These are phyloP conservation scores for Glaucidium brasilianum DNA, from an alignment of 2,113 vertebrate species.

Conservation along the genomic window DNA sequence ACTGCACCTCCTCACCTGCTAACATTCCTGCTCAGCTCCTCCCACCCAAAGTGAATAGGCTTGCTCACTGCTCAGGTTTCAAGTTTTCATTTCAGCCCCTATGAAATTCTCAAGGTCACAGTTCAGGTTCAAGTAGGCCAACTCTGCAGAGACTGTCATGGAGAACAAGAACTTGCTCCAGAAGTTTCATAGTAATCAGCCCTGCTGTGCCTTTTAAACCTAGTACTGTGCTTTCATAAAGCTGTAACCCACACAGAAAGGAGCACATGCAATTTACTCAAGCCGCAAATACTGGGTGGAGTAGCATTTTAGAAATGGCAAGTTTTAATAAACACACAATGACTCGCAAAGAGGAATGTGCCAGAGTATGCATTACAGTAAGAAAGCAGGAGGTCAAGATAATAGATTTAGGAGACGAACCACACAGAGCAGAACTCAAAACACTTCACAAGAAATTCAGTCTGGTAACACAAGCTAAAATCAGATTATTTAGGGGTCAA, in stretches of 20 bases:
- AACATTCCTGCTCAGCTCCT: conserved; percentile 9
- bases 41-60: neutral
- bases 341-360: conserved; percentile 10
- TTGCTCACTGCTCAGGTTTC: conserved; percentile 37
- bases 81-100: neutral
- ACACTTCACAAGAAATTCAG: neutral
- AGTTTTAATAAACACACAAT: conserved; percentile 2
- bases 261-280: neutral
- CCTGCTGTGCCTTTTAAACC: neutral
- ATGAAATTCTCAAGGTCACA: neutral
- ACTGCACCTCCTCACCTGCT: neutral
- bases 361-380: neutral
- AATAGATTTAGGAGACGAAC: neutral
- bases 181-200: neutral
- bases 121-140: conserved; percentile 1
- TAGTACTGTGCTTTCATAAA: neutral
- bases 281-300: conserved; percentile 31
- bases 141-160: neutral
- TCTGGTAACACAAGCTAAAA: neutral
- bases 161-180: neutral
- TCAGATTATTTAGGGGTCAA: neutral
- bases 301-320: neutral
- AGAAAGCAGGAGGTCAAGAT: neutral
- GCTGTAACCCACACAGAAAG: neutral
- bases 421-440: neutral